Evolutionary conservation across 2,797 vertebrate genomes (phyloP), one percentile per base, ranked within the genome.

Genomic region (Rhinophrynus dorsalis): DNA sequence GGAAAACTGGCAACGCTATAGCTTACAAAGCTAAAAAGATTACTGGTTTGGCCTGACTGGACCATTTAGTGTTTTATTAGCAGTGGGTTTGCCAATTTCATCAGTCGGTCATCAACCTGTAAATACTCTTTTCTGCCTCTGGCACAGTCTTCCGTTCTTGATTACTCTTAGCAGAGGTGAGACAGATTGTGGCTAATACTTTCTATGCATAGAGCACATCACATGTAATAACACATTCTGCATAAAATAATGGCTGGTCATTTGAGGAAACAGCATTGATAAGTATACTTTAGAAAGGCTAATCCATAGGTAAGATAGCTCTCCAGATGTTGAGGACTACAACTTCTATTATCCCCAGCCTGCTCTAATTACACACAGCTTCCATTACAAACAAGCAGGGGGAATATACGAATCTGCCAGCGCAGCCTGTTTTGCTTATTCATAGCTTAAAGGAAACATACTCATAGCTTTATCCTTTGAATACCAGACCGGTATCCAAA

Each of bases 31-130:
- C 68, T 72, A 58, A 64, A 72, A 65, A 59, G 54, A 65, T 72
- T 58, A 65, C 61, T 33, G 54, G 20, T 59, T 59, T 72, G 69
- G 69, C 52, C 45, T 37, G 54, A 65, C n/a, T n/a, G 44, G 44
- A 56, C 69, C 61, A 65, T 72, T 65, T 58, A 63, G 52, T 65
- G 55, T 72, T 72, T 72, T 65, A 72, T 65, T 65, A 65, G 69
- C 69, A 37, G 38, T 33, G 58, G 24, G 52, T 72, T 65, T 72
- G 69, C 69, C 69, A 72, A 72, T 65, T 72, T 58, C 69, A 72
- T 72, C 69, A 72, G 69, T 52, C 61, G 61, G 44, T 52, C 61
- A 72, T 72, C 69, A 72, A 65, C 59, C 60, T 72, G 61, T 58
- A 72, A 72, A 56, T 51, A 59, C 54, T 65, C 56, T 37, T 47